Evolutionary conservation across 2,113 vertebrate species (phyloP).

Genomic region (Paedocypris sp.): DNA sequence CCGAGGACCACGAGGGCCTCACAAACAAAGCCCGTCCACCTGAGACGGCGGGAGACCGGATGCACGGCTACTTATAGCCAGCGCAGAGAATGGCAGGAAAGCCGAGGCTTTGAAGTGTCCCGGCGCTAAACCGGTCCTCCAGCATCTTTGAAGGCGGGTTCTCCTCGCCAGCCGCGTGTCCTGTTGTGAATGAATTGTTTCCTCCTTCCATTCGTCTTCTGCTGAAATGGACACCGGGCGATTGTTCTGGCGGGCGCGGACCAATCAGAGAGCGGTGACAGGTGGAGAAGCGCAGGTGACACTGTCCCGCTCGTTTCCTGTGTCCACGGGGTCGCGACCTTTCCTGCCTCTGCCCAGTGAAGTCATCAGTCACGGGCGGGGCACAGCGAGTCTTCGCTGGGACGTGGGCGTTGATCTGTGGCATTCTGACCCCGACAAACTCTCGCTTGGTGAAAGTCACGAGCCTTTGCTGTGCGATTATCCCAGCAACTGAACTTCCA

Average conservation of each 20-base stretch:
- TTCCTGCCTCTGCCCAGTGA: conserved; percentile 40
- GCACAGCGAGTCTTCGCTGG: no score
- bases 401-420: conserved; percentile 13
- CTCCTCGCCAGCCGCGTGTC: conserved; percentile 78
- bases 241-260: conserved; percentile 54
- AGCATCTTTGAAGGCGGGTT: conserved; percentile 94
- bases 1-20: conserved; percentile 61
- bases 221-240: conserved; percentile 72
- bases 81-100: conserved; percentile 95
- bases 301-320: conserved; percentile 47
- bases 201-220: conserved; percentile 78
- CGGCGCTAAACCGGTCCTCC: conserved; percentile 85
- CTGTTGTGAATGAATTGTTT: conserved; percentile 91
- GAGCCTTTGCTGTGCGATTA: conserved; percentile 4
- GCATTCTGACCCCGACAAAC: conserved; percentile 8
- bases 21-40: conserved; percentile 89
- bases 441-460: not conserved
- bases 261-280: no score
- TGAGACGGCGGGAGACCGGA: conserved; percentile 94
- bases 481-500: no score
- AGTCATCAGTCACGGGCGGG: conserved; percentile 49
- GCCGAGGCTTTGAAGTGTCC: conserved; percentile 84
- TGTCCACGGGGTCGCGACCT: conserved; percentile 50
- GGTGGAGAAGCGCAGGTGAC: conserved; percentile 45
- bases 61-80: conserved; percentile 94